Base-by-base conservation (phyloP, 2,888 invertebrate genomes). In the Xylophagus ater region DNA sequence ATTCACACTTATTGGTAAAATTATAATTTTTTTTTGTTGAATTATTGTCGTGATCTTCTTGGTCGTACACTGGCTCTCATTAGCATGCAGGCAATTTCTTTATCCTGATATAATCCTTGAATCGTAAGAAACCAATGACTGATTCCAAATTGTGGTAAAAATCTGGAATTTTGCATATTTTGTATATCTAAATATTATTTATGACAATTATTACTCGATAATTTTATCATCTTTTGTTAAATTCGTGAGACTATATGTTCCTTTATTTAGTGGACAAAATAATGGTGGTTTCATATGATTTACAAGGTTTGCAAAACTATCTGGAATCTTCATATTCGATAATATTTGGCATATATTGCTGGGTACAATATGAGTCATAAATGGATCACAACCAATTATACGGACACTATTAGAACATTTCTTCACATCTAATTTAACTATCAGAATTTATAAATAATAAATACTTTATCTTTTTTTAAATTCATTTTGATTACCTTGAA, bases 301-400 rank as follows among this genome's bases (percentile, higher is more conserved):
- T 12, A 37, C 23, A 23, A 37, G 24, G 18, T 24, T 4, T 12
- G 23, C 7, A 5, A 25, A 4, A 4, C 7, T 19, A 15, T n/a
- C 13, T 6, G 18, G n/a, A 9, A 24, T n/a, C 3, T 10, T 26
- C n/a, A 19, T 6, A 24, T 25, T n/a, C n/a, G n/a, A n/a, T 7
- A 33, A 8, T n/a, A 38, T 5, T 5, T 19, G 31, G 14, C 38
- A 38, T 12, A 38, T 19, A 26, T 32, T 38, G 25, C 32, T 38
- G 4, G 32, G 3, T 10, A 18, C 32, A n/a, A 38, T 32, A 17
- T 33, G 31, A 20, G 17, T 33, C 7, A 33, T 38, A 14, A 38
- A 38, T 10, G 25, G 21, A 19, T 38, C 38, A 17, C 38, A 38
- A 26, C 32, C 25, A 8, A 26, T 32, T 5, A 33, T 15, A 4